Conservation (phyloP, 2,888 invertebrate species). For the Pyrochroa serraticornis region DNA sequence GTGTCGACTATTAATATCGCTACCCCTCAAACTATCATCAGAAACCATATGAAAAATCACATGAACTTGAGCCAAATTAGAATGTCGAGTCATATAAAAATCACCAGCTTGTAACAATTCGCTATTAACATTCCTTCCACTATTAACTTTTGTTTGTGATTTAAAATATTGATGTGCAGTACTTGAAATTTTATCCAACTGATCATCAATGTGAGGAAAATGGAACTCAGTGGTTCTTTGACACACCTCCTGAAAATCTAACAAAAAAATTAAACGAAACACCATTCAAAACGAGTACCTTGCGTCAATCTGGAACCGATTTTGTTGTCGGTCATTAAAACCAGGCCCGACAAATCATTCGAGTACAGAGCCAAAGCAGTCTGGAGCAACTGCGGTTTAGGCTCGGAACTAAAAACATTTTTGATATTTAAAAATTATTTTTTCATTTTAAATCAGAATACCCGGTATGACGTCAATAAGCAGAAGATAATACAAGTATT, state of each 20-base stretch:
- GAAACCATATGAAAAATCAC: constrained; percentile 94
- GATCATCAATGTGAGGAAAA: constrained; percentile 84
- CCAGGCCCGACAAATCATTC: constrained; percentile 84
- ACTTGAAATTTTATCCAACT: constrained; percentile 73
- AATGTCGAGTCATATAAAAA: constrained; percentile 86
- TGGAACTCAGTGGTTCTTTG: constrained; percentile 92
- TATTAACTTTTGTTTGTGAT: constrained; percentile 32
- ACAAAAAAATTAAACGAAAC: constrained; percentile 34
- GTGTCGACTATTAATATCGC: constrained; percentile 95
- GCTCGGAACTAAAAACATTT: constrained; percentile 59
- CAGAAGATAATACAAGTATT: neutral
- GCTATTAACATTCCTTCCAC: constrained; percentile 50
- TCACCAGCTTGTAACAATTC: constrained; percentile 80
- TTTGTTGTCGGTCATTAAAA: constrained; percentile 75
- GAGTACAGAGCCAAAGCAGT: constrained; percentile 94
- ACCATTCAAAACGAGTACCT: constrained; percentile 31
- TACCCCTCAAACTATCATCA: constrained; percentile 71
- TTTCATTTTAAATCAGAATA: neutral
- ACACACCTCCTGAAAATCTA: constrained; percentile 73
- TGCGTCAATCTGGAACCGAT: constrained; percentile 55
- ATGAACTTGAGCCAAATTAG: constrained; percentile 93
- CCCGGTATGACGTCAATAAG: no score
- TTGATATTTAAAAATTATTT: neutral
- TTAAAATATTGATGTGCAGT: constrained; percentile 47
- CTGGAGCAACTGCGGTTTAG: constrained; percentile 82